A percentile compares a stretch with the other conserved stretches of the same genome.
Conservation (phyloP, 1,140 invertebrate genomes). For the Chrysopa pallens region DNA sequence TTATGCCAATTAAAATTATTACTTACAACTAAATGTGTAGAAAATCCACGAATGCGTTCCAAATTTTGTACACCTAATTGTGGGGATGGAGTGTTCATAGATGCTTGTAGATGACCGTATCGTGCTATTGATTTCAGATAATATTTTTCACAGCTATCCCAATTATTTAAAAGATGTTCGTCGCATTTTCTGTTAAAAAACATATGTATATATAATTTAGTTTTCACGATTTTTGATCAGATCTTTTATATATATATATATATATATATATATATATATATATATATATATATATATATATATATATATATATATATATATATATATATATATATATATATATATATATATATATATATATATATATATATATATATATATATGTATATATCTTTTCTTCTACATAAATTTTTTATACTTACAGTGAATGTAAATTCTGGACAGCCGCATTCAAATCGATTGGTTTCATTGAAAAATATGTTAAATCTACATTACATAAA, state of each 20-base stretch:
- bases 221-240: too few relatives aligned
- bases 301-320: too few relatives aligned
- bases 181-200: conserved; percentile 26
- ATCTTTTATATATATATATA: too few relatives aligned
- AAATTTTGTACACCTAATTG: conserved; percentile 66
- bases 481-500: conserved; percentile 20
- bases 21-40: conserved; percentile 30
- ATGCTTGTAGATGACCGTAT: conserved; percentile 40
- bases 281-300: too few relatives aligned
- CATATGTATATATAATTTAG: neutral
- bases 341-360: too few relatives aligned
- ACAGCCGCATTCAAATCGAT: conserved; percentile 35
- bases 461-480: conserved; percentile 34
- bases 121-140: conserved; percentile 54
- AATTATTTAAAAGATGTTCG: conserved; percentile 34
- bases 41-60: conserved; percentile 69
- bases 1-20: too few relatives aligned
- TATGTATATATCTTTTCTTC: too few relatives aligned
- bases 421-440: conserved; percentile 27
- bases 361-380: too few relatives aligned
- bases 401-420: conserved; percentile 1
- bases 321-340: too few relatives aligned
- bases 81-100: conserved; percentile 44
- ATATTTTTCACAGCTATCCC: conserved; percentile 58
- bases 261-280: too few relatives aligned